These are phyloP conservation scores for Albula goreensis DNA, from an alignment of 2,113 vertebrate species.

Conservation along the genomic window DNA sequence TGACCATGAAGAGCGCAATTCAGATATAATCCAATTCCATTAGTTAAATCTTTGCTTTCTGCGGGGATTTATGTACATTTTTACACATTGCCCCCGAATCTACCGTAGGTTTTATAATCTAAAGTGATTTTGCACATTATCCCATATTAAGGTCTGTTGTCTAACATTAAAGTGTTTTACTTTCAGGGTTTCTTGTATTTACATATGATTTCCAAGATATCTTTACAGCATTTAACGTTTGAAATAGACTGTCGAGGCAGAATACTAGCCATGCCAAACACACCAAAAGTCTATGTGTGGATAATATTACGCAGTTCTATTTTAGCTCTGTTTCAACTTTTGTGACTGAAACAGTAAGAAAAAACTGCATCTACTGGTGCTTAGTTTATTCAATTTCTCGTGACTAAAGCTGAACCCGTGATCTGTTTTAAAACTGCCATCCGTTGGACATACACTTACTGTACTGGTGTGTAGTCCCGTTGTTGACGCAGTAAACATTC, in stretches of 20 bases:
- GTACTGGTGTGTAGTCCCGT: too few species aligned
- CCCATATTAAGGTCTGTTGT: not conserved
- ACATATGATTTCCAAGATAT: conserved; percentile 40
- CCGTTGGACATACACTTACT: too few species aligned
- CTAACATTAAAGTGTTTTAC: conserved; percentile 32
- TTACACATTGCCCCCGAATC: conserved; percentile 42
- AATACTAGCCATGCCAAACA: not conserved
- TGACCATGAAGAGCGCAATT: conserved; percentile 67
- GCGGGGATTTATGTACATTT: conserved; percentile 51
- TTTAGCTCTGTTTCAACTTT: not conserved
- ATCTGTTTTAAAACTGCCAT: too few species aligned
- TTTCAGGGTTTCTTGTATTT: conserved; percentile 32
- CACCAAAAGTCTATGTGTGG: not conserved
- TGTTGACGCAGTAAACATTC: too few species aligned
- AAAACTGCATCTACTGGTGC: too few species aligned
- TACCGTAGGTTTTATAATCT: conserved; percentile 39
- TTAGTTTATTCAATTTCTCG: too few species aligned
- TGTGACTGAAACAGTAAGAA: too few species aligned
- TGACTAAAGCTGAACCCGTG: too few species aligned
- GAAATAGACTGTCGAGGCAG: not conserved
- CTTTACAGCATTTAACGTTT: not conserved
- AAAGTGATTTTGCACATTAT: not conserved
- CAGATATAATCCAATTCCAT: conserved; percentile 71
- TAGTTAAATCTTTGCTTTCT: conserved; percentile 62
- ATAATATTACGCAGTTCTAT: not conserved